Evolutionary conservation across 1,140 invertebrate species (phyloP).

Genomic region (Sarcophaga peregrina): DNA sequence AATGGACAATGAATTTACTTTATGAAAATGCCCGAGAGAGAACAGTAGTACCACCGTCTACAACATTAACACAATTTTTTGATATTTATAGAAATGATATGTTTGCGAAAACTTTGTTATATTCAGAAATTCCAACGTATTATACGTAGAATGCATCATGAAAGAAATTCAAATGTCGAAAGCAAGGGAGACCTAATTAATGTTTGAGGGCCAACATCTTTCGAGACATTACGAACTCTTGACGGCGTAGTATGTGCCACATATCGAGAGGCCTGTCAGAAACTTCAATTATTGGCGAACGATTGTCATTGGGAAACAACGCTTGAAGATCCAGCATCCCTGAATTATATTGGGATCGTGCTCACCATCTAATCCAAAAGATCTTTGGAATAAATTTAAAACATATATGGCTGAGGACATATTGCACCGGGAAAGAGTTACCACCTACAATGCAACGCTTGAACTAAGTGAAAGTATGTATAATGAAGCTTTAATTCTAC

Average conservation of each 20-base stretch:
- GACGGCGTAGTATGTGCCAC: constrained; percentile 61
- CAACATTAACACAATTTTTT: constrained; percentile 63
- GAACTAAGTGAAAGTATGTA: constrained; percentile 47
- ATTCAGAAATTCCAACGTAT: constrained; percentile 65
- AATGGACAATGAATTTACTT: no score
- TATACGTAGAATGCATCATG: constrained; percentile 65
- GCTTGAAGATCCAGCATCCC: constrained; percentile 56
- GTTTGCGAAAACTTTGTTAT: constrained; percentile 65
- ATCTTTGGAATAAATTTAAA: constrained; percentile 63
- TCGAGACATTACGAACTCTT: constrained; percentile 63
- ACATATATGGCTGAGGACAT: constrained; percentile 54
- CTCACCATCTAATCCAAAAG: no score
- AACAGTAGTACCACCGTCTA: constrained; percentile 53
- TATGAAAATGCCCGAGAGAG: constrained; percentile 43
- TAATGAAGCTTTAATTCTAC: constrained; percentile 60
- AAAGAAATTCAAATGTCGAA: constrained; percentile 48
- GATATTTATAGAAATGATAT: constrained; percentile 37
- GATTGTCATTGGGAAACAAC: constrained; percentile 60
- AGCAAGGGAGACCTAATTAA: constrained; percentile 51
- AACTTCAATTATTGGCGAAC: constrained; percentile 60
- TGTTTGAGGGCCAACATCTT: constrained; percentile 65
- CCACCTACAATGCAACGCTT: constrained; percentile 40
- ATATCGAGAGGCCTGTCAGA: constrained; percentile 64
- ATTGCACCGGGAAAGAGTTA: constrained; percentile 58
- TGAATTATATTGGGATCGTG: constrained; percentile 61